Conservation (phyloP, 1,140 invertebrate species). For the Lanistes nyassanus region DNA sequence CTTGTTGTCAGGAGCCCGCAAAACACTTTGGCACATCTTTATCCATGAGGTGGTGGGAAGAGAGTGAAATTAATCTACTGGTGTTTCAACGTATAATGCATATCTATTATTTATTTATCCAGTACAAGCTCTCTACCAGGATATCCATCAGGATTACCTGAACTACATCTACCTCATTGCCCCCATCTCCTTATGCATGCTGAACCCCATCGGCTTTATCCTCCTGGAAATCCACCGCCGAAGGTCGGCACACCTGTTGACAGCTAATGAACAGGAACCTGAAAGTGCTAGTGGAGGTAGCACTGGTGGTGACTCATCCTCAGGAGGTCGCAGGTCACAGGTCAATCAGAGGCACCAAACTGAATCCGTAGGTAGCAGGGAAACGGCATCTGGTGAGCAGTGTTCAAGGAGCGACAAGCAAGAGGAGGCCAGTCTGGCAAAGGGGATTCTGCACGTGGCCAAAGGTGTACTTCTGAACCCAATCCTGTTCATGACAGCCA, state of each 20-base stretch:
- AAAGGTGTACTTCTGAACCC: constrained; percentile 88
- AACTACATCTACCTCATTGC: constrained; percentile 92
- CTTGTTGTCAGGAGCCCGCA: too few species aligned
- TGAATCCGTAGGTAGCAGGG: background rate
- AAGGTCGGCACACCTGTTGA: constrained; percentile 55
- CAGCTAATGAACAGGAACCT: background rate
- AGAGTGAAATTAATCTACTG: too few species aligned
- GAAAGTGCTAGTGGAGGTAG: background rate
- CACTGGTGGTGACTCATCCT: background rate
- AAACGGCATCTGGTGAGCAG: too few species aligned
- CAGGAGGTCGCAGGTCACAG: background rate
- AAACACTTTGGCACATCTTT: too few species aligned
- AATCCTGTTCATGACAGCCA: constrained; percentile 90
- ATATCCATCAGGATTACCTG: constrained; percentile 87
- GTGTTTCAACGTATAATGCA: background rate
- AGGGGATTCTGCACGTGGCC: constrained; percentile 49
- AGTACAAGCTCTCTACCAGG: constrained; percentile 71
- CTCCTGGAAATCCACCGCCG: constrained; percentile 87
- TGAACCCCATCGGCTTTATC: constrained; percentile 93
- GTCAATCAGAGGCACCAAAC: constrained; percentile 1
- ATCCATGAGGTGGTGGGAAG: too few species aligned
- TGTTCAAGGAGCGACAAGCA: background rate
- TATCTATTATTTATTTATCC: background rate
- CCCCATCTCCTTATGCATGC: constrained; percentile 89
- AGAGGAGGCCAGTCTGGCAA: background rate